phyloP scores from a whole-genome alignment of 2,797 vertebrate genomes.

The Leptodactylus fallax region DNA sequence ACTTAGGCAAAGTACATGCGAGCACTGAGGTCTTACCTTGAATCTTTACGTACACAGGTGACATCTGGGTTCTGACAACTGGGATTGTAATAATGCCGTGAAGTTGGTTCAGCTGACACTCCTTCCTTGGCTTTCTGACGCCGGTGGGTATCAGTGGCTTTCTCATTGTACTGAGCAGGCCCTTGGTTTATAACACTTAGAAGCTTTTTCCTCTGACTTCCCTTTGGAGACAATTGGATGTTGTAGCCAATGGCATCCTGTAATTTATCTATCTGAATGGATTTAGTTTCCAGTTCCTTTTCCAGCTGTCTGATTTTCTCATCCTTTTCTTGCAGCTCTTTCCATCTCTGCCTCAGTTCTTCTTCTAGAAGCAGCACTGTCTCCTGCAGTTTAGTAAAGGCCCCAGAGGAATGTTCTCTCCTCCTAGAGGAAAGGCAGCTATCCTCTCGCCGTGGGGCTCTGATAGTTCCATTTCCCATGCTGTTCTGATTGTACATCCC shows the following conservation, averaged over 20 bases:
- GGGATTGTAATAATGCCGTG: constrained; percentile 74
- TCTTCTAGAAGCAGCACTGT: constrained; percentile 76
- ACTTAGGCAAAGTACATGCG: not conserved
- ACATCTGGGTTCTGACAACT: constrained; percentile 68
- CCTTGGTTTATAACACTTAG: constrained; percentile 81
- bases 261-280: constrained; percentile 81
- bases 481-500: constrained; percentile 68
- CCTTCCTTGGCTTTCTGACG: constrained; percentile 82
- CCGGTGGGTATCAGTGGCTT: constrained; percentile 79
- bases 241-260: constrained; percentile 80
- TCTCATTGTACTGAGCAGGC: constrained; percentile 77
- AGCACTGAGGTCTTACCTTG: constrained; percentile 69
- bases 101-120: constrained; percentile 83
- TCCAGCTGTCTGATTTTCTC: constrained; percentile 74
- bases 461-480: constrained; percentile 85
- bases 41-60: constrained; percentile 74
- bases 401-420: constrained; percentile 69
- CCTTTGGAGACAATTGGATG: constrained; percentile 65
- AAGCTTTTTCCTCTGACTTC: constrained; percentile 67
- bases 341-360: constrained; percentile 74
- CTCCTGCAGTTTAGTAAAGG: constrained; percentile 72
- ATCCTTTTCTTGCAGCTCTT: constrained; percentile 61
- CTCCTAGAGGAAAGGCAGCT: constrained; percentile 73
- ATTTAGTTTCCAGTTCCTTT: constrained; percentile 76
- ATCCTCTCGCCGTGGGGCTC: constrained; percentile 75